These are phyloP conservation scores for Phaethornis superciliosus DNA, from an alignment of 2,113 vertebrate genomes.

Conservation along the genomic window DNA sequence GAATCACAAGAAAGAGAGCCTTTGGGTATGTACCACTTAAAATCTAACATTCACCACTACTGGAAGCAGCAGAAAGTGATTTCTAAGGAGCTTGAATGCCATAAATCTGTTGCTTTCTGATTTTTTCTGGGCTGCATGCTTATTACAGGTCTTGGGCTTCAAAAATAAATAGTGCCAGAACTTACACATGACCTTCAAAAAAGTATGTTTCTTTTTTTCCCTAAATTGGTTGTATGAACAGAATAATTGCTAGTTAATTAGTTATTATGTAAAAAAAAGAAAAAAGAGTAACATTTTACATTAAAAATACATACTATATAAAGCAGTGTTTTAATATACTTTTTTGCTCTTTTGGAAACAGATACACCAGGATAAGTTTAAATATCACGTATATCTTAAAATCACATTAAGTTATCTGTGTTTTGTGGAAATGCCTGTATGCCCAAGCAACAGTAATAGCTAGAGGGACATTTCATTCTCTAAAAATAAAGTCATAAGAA, in stretches of 20 bases:
- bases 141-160: background rate
- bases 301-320: background rate
- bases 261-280: background rate
- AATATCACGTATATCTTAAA: background rate
- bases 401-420: background rate
- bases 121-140: background rate
- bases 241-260: background rate
- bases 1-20: background rate
- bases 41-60: background rate
- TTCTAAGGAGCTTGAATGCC: background rate
- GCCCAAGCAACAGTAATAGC: background rate
- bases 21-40: conserved; percentile 60
- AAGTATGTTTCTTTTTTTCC: background rate
- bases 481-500: background rate
- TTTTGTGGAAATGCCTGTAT: background rate
- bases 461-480: background rate
- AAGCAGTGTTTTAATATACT: background rate
- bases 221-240: background rate
- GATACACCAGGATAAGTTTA: background rate
- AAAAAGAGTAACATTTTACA: background rate
- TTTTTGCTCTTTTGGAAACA: background rate
- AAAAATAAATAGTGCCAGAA: background rate
- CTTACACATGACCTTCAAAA: background rate
- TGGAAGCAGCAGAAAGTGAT: background rate
- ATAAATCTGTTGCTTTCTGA: background rate